Base-by-base conservation (phyloP, 2,113 vertebrate species). In the Indicator maculatus region DNA sequence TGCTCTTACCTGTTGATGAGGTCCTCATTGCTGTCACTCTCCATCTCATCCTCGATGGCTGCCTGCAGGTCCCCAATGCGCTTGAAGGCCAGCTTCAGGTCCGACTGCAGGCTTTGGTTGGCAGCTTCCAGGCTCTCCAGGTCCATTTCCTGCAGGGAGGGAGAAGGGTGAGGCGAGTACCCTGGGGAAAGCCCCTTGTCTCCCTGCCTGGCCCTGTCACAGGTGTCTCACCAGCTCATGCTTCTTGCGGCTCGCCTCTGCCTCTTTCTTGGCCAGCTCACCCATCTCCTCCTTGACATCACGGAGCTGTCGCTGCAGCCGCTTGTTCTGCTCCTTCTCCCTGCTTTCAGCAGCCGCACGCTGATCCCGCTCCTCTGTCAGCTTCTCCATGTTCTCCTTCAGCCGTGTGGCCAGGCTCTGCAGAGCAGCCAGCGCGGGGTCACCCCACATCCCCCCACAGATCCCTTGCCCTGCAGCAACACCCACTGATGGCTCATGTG, bases 21-120 rank as follows among this genome's bases (percentile, higher is more conserved):
- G 70, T 99, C 99, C 95, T 99, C 99, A 0, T 99, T 99, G 96
- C 99, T 99, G 6, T 99, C 99, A 2, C 99, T 99, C 96, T 99
- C 99, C 99, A 99, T 99, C 96, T 99, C 99, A 2, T 99, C 99
- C 96, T 99, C 99, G 5, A 99, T 99, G 96, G 99, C 99, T 0
- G 99, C 99, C 97, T 99, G 99, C 73, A 99, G 98, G 97, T 99
- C 99, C 63, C 99, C 99, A 4, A 99, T 99, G 95, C 99, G 98
- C 89, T 99, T 99, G 96, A 99, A 99, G n/a, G 99, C 99, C 94
- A 99, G 97, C 87, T 99, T 99, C 39, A 99, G 98, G 93, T 99
- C 99, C 0, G 99, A 98, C 97, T 99, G 99, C 87, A 99, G 98
- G 97, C 99, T 99, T 97, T 99, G 99, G 97, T 99, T 99, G 75